phyloP scores from a whole-genome alignment of 2,888 invertebrate genomes.

The Trissoscelio sp. region DNA sequence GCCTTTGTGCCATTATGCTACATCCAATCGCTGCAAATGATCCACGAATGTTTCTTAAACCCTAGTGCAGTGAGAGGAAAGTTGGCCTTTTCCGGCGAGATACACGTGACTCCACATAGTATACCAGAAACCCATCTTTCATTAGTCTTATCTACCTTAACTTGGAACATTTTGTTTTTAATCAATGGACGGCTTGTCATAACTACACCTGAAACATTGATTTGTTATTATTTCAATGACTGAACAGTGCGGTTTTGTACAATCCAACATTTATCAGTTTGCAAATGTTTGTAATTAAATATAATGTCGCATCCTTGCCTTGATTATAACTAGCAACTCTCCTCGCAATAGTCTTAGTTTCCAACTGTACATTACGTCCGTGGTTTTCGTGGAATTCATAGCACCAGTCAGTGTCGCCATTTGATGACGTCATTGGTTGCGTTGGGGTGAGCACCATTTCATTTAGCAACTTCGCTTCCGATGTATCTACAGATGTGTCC shows the following conservation, averaged over 20 bases:
- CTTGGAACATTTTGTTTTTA: conserved; percentile 81
- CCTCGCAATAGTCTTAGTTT: conserved; percentile 87
- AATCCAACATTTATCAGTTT: no score
- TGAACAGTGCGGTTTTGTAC: no score
- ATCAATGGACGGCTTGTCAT: conserved; percentile 82
- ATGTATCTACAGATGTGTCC: conserved; percentile 80
- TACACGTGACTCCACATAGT: conserved; percentile 90
- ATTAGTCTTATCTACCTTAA: conserved; percentile 89
- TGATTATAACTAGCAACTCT: conserved; percentile 94
- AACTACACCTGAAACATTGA: conserved; percentile 85
- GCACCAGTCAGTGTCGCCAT: conserved; percentile 78
- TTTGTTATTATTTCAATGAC: no score
- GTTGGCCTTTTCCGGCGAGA: conserved; percentile 88
- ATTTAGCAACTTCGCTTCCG: conserved; percentile 79
- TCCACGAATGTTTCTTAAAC: conserved; percentile 92
- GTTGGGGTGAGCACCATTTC: conserved; percentile 80
- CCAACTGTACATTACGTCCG: conserved; percentile 91
- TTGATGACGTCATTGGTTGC: conserved; percentile 74
- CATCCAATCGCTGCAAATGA: conserved; percentile 92
- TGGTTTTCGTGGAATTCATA: conserved; percentile 93
- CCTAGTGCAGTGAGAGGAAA: conserved; percentile 90
- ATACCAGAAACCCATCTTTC: conserved; percentile 91
- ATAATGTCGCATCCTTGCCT: no score
- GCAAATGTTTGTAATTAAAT: no score
- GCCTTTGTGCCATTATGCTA: conserved; percentile 92